phyloP scores from a whole-genome alignment of 2,888 invertebrate species.

The Drosophila sordidapex region DNA sequence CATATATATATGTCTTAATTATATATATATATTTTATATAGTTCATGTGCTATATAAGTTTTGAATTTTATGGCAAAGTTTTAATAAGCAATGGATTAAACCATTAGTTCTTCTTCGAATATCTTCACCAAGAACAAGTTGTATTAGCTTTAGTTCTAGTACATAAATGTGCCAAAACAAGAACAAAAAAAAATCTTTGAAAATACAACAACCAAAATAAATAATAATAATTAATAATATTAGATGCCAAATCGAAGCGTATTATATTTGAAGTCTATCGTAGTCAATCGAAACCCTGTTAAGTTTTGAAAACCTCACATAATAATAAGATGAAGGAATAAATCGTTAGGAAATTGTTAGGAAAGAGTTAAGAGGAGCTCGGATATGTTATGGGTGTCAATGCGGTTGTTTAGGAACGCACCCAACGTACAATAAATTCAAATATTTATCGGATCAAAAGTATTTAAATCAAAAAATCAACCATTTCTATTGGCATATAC shows the following conservation, averaged over 20 bases:
- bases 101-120: constrained; percentile 27
- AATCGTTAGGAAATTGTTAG: constrained; percentile 61
- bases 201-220: not conserved
- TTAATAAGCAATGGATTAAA: constrained; percentile 35
- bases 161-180: constrained; percentile 71
- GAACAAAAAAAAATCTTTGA: constrained; percentile 14
- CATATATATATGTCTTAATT: constrained; percentile 26
- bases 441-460: constrained; percentile 64
- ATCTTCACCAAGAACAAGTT: constrained; percentile 44
- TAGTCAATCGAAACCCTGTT: constrained; percentile 56
- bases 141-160: constrained; percentile 68
- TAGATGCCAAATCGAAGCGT: constrained; percentile 28
- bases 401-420: constrained; percentile 12
- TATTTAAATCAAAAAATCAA: constrained; percentile 66
- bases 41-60: constrained; percentile 43
- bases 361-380: constrained; percentile 28
- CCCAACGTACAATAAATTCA: constrained; percentile 70
- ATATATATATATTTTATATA: constrained; percentile 43
- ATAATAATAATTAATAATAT: constrained; percentile 24
- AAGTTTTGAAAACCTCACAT: constrained; percentile 58
- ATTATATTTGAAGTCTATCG: constrained; percentile 35
- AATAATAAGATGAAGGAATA: constrained; percentile 10
- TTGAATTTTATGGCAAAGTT: constrained; percentile 53
- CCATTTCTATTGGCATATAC: constrained; percentile 24
- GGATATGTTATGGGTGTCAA: constrained; percentile 30